A percentile compares a stretch with the other conserved stretches of the same genome.
Evolutionary conservation across 2,888 invertebrate species (phyloP).

Genomic region (Philereme vetulata): DNA sequence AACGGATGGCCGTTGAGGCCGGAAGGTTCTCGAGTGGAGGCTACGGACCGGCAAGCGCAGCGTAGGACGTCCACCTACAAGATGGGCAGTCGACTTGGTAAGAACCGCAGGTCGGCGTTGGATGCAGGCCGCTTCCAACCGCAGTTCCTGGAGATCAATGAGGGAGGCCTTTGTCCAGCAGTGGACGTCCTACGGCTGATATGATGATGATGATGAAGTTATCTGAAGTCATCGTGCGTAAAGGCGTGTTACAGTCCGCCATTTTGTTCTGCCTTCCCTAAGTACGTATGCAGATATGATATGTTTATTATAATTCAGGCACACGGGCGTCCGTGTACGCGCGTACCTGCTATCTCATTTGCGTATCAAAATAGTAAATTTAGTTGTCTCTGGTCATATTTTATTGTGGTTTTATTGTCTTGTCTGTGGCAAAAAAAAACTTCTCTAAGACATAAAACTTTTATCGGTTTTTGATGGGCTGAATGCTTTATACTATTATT

Average conservation of each 20-base stretch:
- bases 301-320: slow-evolving; percentile 51
- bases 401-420: slow-evolving; percentile 49
- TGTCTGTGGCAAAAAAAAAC: slow-evolving; percentile 30
- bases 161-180: too few species aligned
- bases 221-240: not conserved
- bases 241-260: not conserved
- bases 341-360: slow-evolving; percentile 53
- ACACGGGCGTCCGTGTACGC: slow-evolving; percentile 53
- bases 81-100: too few species aligned
- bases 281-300: slow-evolving; percentile 37
- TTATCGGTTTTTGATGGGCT: slow-evolving; percentile 34
- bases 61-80: too few species aligned
- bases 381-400: slow-evolving; percentile 47
- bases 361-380: slow-evolving; percentile 48
- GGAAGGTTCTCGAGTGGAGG: too few species aligned
- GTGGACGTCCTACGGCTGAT: too few species aligned
- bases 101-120: too few species aligned
- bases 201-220: too few species aligned
- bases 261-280: slow-evolving; percentile 10
- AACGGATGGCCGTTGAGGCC: too few species aligned
- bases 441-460: slow-evolving; percentile 35
- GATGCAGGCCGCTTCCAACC: too few species aligned
- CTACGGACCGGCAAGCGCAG: too few species aligned
- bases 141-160: too few species aligned
- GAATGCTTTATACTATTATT: slow-evolving; percentile 31